phyloP scores from a whole-genome alignment of 2,888 invertebrate species.

The Neoaliturus tenellus region DNA sequence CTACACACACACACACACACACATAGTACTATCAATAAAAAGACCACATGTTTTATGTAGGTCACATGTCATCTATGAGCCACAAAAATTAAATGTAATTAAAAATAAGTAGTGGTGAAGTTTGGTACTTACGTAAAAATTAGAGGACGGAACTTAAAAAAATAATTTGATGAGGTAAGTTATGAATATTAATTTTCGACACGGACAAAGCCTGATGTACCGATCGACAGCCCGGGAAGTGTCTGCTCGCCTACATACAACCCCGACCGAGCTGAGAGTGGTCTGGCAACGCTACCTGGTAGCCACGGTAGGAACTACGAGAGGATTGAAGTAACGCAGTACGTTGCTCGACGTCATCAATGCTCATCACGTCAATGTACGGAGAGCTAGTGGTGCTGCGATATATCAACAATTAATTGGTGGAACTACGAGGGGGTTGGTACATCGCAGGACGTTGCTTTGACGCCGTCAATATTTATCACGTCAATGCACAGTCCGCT shows the following conservation, averaged over 20 bases:
- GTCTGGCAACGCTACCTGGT: background rate
- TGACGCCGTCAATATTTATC: too few species aligned
- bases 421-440: too few species aligned
- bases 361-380: too few species aligned
- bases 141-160: background rate
- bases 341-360: too few species aligned
- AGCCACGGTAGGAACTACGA: background rate
- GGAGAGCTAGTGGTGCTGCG: too few species aligned
- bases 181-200: background rate
- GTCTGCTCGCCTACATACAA: background rate
- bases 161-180: background rate
- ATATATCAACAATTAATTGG: too few species aligned
- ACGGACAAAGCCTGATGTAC: background rate
- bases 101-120: background rate
- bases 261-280: background rate
- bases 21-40: background rate
- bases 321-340: too few species aligned
- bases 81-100: background rate
- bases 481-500: background rate
- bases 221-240: background rate
- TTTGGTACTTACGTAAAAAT: background rate
- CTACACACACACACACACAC: background rate
- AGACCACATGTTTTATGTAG: constrained; percentile 1
- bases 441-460: too few species aligned
- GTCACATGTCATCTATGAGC: background rate